Evolutionary conservation across 2,797 vertebrate species (phyloP).

Genomic region (Chaenodraco wilsoni): DNA sequence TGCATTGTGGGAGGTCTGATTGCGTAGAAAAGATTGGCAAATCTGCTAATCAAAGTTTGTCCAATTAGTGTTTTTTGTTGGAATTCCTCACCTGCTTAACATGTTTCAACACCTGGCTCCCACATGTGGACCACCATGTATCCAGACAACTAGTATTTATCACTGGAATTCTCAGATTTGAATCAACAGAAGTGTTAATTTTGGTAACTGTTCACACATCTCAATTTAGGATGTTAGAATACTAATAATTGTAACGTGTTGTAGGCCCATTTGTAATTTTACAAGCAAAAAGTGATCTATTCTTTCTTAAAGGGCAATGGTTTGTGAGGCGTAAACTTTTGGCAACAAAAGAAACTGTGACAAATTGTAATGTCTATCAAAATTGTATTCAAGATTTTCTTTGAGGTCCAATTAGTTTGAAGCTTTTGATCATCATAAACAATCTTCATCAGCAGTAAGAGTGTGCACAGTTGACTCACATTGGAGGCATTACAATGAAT

Average conservation of each 20-base stretch:
- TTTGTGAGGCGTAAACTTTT: neutral
- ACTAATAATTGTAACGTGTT: neutral
- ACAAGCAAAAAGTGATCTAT: neutral
- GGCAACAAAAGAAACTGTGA: neutral
- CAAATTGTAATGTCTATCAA: neutral
- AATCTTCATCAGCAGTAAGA: neutral
- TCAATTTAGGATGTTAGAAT: neutral
- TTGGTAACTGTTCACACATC: constrained; percentile 1
- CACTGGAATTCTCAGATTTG: neutral
- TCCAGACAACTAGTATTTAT: neutral
- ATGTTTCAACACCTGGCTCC: neutral
- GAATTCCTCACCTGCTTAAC: neutral
- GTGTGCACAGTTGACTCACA: too few species aligned
- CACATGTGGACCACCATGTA: neutral
- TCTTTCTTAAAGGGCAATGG: neutral
- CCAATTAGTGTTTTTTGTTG: neutral
- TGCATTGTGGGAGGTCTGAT: constrained; percentile 42
- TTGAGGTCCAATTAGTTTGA: neutral
- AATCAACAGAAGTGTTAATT: neutral
- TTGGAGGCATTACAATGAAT: too few species aligned
- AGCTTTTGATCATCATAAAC: neutral
- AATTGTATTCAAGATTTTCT: neutral
- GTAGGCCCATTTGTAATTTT: neutral
- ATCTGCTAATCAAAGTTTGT: neutral
- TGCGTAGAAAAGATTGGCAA: neutral